Conservation (phyloP, 37 sponge, comb jelly and placozoan genomes). For the Aplysina aerophoba region DNA sequence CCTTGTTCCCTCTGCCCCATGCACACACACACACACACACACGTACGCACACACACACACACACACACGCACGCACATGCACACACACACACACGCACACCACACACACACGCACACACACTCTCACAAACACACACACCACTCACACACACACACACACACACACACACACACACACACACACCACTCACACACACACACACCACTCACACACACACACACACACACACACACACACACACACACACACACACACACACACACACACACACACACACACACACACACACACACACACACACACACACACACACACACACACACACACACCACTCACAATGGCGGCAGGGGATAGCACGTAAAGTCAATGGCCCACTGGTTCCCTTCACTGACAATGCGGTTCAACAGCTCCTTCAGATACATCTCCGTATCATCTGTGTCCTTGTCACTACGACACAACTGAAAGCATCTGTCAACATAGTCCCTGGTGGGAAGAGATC, state of each 20-base stretch:
- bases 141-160: too few relatives aligned
- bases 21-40: too few relatives aligned
- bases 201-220: background rate
- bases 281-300: background rate
- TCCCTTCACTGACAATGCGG: constrained; percentile 56
- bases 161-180: too few relatives aligned
- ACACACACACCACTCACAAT: constrained; percentile 40
- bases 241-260: background rate
- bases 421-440: constrained; percentile 63
- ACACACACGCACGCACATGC: too few relatives aligned
- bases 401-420: constrained; percentile 57
- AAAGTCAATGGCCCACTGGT: constrained; percentile 79
- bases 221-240: background rate
- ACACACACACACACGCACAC: too few relatives aligned
- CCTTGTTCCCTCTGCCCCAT: too few relatives aligned
- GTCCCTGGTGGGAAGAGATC: background rate
- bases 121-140: too few relatives aligned
- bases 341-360: constrained; percentile 71
- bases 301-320: constrained; percentile 2
- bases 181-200: too few relatives aligned
- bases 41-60: too few relatives aligned
- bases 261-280: background rate
- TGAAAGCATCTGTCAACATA: constrained; percentile 75
- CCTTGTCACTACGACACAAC: constrained; percentile 46
- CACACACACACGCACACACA: too few relatives aligned